phyloP scores from a whole-genome alignment of 1,140 invertebrate species.

The Drosophila hydei region DNA sequence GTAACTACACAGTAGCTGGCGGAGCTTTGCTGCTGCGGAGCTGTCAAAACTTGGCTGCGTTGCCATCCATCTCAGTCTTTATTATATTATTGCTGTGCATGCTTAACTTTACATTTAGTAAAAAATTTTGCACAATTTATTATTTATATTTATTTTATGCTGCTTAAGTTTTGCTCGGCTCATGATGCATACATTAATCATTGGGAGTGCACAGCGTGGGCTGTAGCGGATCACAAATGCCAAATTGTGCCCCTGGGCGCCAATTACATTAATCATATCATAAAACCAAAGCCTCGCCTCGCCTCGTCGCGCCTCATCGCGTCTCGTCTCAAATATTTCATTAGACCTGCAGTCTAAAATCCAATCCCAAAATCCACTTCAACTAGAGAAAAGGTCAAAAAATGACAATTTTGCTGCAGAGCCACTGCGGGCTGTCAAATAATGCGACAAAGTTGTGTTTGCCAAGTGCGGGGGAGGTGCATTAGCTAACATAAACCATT shows the following conservation, averaged over 20 bases:
- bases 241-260: conserved; percentile 54
- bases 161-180: conserved; percentile 30
- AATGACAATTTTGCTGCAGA: conserved; percentile 56
- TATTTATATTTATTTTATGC: conserved; percentile 27
- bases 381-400: conserved; percentile 54
- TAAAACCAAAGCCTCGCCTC: conserved; percentile 31
- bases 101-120: conserved; percentile 44
- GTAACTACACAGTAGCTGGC: conserved; percentile 3
- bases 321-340: conserved; percentile 67
- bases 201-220: conserved; percentile 43
- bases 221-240: conserved; percentile 42
- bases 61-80: conserved; percentile 40
- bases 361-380: conserved; percentile 28
- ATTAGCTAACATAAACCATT: conserved; percentile 55
- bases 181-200: conserved; percentile 62
- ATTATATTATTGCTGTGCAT: conserved; percentile 30
- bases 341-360: conserved; percentile 28
- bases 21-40: neutral
- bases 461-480: no score
- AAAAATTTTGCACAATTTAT: conserved; percentile 14
- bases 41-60: conserved; percentile 39
- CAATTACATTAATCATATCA: conserved; percentile 78
- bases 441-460: conserved; percentile 11
- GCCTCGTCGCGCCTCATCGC: neutral
- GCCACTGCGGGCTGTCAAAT: conserved; percentile 12